These are phyloP conservation scores for Listrodromus nycthemerus DNA, from an alignment of 2,888 invertebrate species.

Conservation along the genomic window DNA sequence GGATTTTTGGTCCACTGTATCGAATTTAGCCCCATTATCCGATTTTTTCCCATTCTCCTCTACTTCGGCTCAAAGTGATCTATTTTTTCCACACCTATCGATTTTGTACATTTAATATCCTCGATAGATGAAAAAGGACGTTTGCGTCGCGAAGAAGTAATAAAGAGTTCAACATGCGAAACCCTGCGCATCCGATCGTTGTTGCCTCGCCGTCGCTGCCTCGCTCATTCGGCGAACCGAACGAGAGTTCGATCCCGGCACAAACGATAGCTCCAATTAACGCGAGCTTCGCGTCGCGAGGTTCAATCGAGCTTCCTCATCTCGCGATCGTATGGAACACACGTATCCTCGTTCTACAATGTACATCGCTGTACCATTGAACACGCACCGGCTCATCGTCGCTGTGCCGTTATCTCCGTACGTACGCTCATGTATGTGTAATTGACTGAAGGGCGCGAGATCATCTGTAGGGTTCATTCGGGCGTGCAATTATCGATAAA, in stretches of 20 bases:
- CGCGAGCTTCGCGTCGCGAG: not conserved
- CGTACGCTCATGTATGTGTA: not conserved
- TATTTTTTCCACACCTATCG: not conserved
- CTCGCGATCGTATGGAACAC: not conserved
- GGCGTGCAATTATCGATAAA: conserved; percentile 10
- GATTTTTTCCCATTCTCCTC: too few species aligned
- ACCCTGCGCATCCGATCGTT: not conserved
- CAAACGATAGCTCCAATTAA: not conserved
- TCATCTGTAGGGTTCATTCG: not conserved
- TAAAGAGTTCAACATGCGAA: too few species aligned
- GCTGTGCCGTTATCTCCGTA: not conserved
- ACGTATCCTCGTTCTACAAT: not conserved
- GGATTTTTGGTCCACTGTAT: too few species aligned
- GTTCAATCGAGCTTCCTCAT: not conserved
- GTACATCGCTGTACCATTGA: not conserved
- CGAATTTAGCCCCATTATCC: too few species aligned
- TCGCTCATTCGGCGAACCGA: not conserved
- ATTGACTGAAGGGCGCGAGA: not conserved
- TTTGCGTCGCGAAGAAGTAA: too few species aligned
- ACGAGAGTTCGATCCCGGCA: not conserved
- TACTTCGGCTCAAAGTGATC: not conserved
- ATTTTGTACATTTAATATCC: not conserved
- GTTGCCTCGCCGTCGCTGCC: not conserved
- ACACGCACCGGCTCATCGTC: not conserved
- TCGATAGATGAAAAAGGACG: too few species aligned